These are phyloP conservation scores for Hydrochoerus hydrochaeris DNA, from an alignment of 2,113 vertebrate genomes.

Conservation along the genomic window DNA sequence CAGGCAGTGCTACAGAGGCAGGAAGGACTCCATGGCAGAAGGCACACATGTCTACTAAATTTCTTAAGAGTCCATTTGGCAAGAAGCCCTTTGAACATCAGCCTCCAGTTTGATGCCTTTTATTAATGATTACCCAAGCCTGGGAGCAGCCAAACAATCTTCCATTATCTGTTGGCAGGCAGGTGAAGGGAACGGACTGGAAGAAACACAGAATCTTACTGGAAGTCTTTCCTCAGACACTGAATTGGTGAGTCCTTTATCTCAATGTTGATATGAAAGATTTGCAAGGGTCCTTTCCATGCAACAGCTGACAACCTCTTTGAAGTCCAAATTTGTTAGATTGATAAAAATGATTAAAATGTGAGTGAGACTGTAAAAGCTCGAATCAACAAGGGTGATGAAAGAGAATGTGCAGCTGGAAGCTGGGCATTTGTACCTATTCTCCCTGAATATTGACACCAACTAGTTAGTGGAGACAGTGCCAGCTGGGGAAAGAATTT, in stretches of 20 bases:
- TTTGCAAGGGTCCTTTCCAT: not conserved
- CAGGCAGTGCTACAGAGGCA: not conserved
- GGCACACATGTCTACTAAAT: not conserved
- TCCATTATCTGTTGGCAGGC: not conserved
- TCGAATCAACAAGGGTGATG: not conserved
- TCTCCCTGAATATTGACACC: not conserved
- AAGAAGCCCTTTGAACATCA: not conserved
- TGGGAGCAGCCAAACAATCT: not conserved
- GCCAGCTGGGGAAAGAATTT: not conserved
- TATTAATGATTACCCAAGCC: conserved; percentile 61
- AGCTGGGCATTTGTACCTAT: not conserved
- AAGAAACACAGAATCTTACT: not conserved
- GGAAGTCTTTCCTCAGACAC: not conserved
- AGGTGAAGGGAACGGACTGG: not conserved
- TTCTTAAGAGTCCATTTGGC: not conserved
- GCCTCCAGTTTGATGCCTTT: not conserved
- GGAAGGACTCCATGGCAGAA: not conserved
- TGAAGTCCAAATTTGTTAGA: not conserved
- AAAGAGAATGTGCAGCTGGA: not conserved
- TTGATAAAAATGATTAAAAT: not conserved
- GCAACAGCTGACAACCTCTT: not conserved
- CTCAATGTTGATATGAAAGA: not conserved
- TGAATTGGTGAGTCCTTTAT: conserved; percentile 44
- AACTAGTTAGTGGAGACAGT: not conserved
- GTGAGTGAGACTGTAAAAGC: not conserved